Evolutionary conservation across 2,888 invertebrate genomes (phyloP).

Genomic region (Tetramorium bicarinatum): DNA sequence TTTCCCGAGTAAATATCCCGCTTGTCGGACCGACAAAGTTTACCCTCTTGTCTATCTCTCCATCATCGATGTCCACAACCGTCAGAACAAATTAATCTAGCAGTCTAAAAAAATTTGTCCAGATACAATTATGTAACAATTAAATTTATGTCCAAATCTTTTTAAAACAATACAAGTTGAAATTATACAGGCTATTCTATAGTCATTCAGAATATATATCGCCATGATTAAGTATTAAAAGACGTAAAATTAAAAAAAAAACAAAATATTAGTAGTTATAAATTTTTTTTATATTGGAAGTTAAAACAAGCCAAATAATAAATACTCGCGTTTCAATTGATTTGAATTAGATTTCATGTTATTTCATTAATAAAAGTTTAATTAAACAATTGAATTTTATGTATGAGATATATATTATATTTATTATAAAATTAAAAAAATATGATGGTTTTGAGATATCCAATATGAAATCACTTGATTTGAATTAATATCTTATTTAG

Average conservation of each 20-base stretch:
- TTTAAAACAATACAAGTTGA: neutral
- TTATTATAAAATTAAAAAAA: too few relatives aligned
- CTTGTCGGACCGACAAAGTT: conserved; percentile 44
- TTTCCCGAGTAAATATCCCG: conserved; percentile 51
- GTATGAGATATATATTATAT: neutral
- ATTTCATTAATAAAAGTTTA: conserved; percentile 1
- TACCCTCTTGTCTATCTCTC: conserved; percentile 27
- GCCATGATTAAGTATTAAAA: neutral
- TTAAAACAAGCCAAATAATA: neutral
- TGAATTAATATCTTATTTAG: neutral
- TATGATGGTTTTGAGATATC: neutral
- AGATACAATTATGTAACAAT: neutral
- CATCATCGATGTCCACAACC: conserved; percentile 28
- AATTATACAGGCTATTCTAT: neutral
- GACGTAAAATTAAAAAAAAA: neutral
- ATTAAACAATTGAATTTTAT: neutral
- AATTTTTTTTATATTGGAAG: neutral
- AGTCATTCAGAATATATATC: neutral
- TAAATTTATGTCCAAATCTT: neutral
- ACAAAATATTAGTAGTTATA: neutral
- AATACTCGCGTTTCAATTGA: neutral
- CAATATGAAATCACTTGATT: neutral
- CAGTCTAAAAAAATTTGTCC: conserved; percentile 3
- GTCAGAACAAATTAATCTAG: conserved; percentile 29
- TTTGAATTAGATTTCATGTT: neutral